Conservation (phyloP, 2,888 invertebrate species). For the Noctua pronuba region DNA sequence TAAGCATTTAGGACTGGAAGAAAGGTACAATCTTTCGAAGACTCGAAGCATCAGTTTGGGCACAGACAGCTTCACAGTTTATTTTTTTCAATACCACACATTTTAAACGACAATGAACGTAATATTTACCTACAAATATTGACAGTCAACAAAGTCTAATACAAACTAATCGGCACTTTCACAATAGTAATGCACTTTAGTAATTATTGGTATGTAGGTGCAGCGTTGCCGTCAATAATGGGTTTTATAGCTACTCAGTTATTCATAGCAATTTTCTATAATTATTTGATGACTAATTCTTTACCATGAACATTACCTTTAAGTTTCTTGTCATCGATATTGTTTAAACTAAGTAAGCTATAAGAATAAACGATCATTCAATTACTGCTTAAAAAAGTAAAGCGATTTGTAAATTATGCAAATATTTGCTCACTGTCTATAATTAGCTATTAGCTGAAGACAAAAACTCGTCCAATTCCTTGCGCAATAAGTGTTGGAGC, state of each 20-base stretch:
- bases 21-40: not conserved
- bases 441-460: conserved; percentile 54
- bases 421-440: conserved; percentile 45
- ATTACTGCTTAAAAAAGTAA: conserved; percentile 37
- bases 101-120: conserved; percentile 5
- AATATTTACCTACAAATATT: conserved; percentile 14
- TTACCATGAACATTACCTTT: conserved; percentile 32
- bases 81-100: conserved; percentile 1
- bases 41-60: not conserved
- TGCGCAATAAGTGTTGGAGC: conserved; percentile 42
- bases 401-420: conserved; percentile 55
- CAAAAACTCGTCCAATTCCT: conserved; percentile 51
- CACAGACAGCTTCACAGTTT: not conserved
- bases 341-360: conserved; percentile 26
- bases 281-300: conserved; percentile 55
- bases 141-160: conserved; percentile 14
- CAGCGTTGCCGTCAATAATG: conserved; percentile 32
- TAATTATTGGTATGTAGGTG: conserved; percentile 39
- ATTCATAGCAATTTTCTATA: conserved; percentile 54
- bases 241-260: conserved; percentile 38
- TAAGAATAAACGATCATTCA: conserved; percentile 38
- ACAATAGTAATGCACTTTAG: conserved; percentile 44
- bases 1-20: not conserved
- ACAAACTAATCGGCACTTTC: conserved; percentile 35
- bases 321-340: conserved; percentile 41